phyloP scores from a whole-genome alignment of 2,888 invertebrate genomes.

The Elysia crispata region DNA sequence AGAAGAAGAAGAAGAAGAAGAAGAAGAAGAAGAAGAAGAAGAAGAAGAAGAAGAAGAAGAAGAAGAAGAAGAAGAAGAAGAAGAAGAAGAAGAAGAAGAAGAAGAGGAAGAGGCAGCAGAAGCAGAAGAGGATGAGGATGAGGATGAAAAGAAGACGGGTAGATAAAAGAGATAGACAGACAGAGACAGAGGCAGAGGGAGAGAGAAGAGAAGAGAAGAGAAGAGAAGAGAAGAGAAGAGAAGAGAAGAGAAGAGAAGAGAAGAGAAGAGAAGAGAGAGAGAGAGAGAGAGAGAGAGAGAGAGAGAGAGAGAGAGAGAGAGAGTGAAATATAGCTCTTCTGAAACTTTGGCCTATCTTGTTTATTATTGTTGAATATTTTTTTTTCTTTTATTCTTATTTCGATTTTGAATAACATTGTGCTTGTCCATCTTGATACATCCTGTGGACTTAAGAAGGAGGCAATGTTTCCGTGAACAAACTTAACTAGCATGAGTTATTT shows the following conservation, averaged over 20 bases:
- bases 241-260: not conserved
- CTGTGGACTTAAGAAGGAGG: too few species aligned
- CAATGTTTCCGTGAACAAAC: too few species aligned
- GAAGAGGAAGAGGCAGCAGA: conserved; percentile 7
- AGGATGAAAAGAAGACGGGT: not conserved
- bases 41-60: conserved; percentile 15
- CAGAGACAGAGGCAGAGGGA: conserved; percentile 26
- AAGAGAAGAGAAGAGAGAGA: too few species aligned
- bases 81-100: conserved; percentile 12
- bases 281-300: too few species aligned
- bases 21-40: not conserved
- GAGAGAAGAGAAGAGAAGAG: not conserved
- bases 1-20: conserved; percentile 14
- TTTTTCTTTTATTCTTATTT: too few species aligned
- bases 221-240: not conserved
- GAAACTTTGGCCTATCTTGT: too few species aligned
- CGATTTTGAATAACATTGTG: too few species aligned
- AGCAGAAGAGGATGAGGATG: not conserved
- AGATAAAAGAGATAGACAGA: not conserved
- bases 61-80: not conserved
- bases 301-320: too few species aligned
- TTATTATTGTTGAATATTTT: too few species aligned
- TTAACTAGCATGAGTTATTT: too few species aligned
- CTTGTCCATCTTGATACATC: too few species aligned
- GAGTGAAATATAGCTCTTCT: too few species aligned